These are phyloP conservation scores for Morinoia aosen DNA, from an alignment of 2,888 invertebrate genomes.

Conservation along the genomic window DNA sequence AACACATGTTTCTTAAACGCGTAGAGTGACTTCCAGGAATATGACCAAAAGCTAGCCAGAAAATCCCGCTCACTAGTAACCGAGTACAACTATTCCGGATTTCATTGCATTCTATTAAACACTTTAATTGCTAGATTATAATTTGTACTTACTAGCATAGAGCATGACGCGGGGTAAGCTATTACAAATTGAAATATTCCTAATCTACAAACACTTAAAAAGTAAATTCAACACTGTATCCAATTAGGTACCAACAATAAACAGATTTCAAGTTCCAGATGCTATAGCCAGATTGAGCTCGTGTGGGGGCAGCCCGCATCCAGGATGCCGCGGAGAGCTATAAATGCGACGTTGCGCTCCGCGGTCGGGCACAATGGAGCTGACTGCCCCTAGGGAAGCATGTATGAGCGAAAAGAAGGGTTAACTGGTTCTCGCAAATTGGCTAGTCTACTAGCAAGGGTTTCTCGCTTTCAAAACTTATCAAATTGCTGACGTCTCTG, in stretches of 20 bases:
- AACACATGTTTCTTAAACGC: neutral
- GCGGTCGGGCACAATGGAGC: neutral
- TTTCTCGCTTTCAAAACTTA: neutral
- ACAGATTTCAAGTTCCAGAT: constrained; percentile 6
- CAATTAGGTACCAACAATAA: neutral
- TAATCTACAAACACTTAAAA: neutral
- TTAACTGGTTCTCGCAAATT: too few species aligned
- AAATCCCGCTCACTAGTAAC: neutral
- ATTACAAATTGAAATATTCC: neutral
- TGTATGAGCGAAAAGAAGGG: neutral
- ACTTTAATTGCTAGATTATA: neutral
- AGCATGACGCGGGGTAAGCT: neutral
- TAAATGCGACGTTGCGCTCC: neutral
- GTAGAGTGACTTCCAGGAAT: neutral
- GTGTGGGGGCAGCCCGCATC: neutral
- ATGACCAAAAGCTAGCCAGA: neutral
- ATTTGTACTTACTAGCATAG: neutral
- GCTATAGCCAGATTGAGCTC: neutral
- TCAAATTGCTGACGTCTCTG: neutral
- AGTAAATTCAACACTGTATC: neutral
- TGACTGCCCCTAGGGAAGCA: neutral
- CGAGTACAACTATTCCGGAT: neutral
- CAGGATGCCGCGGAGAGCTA: neutral
- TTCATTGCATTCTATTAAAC: neutral
- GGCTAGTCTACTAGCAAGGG: neutral